A percentile compares a stretch with the other conserved stretches of the same genome.
Evolutionary conservation across 1,140 invertebrate genomes (phyloP).

Genomic region (Drosophila gunungcola): DNA sequence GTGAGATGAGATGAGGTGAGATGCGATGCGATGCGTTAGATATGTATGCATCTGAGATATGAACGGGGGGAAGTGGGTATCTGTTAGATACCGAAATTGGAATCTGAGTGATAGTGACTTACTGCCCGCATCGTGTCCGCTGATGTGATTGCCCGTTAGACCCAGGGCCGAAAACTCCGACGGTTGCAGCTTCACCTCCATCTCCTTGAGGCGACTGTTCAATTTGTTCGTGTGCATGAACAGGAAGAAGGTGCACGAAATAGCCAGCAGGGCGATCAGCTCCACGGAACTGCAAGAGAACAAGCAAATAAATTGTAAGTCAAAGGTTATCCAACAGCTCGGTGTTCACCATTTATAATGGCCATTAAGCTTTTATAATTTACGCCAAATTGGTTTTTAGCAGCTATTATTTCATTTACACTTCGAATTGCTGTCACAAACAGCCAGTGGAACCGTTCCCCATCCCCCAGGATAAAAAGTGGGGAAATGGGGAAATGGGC

Average conservation of each 20-base stretch:
- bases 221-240: slow-evolving; percentile 92
- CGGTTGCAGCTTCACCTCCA: slow-evolving; percentile 91
- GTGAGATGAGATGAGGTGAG: slow-evolving; percentile 32
- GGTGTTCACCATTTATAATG: slow-evolving; percentile 31
- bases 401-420: slow-evolving; percentile 81
- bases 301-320: slow-evolving; percentile 54
- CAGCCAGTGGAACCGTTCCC: slow-evolving; percentile 22
- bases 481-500: neutral
- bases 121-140: slow-evolving; percentile 77
- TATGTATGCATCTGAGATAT: slow-evolving; percentile 34
- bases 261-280: slow-evolving; percentile 90
- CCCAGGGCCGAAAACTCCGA: slow-evolving; percentile 90
- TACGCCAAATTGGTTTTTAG: slow-evolving; percentile 78
- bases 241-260: slow-evolving; percentile 92
- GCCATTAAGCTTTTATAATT: slow-evolving; percentile 77
- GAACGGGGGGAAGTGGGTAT: slow-evolving; percentile 12
- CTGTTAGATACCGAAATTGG: slow-evolving; percentile 4
- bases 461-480: neutral
- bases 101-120: slow-evolving; percentile 53
- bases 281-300: slow-evolving; percentile 88
- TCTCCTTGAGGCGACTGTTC: slow-evolving; percentile 90
- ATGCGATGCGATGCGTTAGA: slow-evolving; percentile 30
- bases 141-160: slow-evolving; percentile 87
- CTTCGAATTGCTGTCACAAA: slow-evolving; percentile 73
- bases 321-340: slow-evolving; percentile 45